A percentile compares a stretch with the other conserved stretches of the same genome.
Evolutionary conservation across 2,113 vertebrate species (phyloP).

Genomic region (Mugil cephalus): DNA sequence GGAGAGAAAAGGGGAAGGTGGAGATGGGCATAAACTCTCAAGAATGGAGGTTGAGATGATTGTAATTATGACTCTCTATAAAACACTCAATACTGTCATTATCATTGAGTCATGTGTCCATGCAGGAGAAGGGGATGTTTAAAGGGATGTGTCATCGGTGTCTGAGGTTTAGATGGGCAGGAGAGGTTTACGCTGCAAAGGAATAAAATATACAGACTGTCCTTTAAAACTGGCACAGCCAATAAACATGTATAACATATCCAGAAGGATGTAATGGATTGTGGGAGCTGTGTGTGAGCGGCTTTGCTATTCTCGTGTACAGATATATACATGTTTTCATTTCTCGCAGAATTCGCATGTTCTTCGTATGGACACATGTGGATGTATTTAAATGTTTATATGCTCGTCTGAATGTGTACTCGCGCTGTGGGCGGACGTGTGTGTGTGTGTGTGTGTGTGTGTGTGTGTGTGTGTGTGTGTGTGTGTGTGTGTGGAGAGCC

Average conservation of each 20-base stretch:
- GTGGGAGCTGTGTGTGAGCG: conserved; percentile 30
- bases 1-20: conserved; percentile 58
- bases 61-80: conserved; percentile 82
- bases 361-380: conserved; percentile 32
- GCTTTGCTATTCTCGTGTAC: conserved; percentile 1
- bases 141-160: conserved; percentile 77
- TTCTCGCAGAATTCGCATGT: conserved; percentile 29
- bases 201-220: conserved; percentile 62
- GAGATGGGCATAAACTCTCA: conserved; percentile 76
- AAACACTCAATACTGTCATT: conserved; percentile 81
- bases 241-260: conserved; percentile 66
- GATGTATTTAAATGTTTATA: conserved; percentile 59
- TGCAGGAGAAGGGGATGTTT: conserved; percentile 80
- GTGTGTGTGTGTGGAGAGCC: conserved; percentile 23
- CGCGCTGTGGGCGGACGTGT: conserved; percentile 34
- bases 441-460: conserved; percentile 23
- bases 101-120: conserved; percentile 83
- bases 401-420: conserved; percentile 39
- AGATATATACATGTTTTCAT: conserved; percentile 34
- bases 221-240: conserved; percentile 60
- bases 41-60: conserved; percentile 77
- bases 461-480: conserved; percentile 15
- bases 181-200: conserved; percentile 65
- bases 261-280: conserved; percentile 68
- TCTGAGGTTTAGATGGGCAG: conserved; percentile 70